Evolutionary conservation across 2,888 invertebrate genomes (phyloP).

Genomic region (Adelphocoris suturalis): DNA sequence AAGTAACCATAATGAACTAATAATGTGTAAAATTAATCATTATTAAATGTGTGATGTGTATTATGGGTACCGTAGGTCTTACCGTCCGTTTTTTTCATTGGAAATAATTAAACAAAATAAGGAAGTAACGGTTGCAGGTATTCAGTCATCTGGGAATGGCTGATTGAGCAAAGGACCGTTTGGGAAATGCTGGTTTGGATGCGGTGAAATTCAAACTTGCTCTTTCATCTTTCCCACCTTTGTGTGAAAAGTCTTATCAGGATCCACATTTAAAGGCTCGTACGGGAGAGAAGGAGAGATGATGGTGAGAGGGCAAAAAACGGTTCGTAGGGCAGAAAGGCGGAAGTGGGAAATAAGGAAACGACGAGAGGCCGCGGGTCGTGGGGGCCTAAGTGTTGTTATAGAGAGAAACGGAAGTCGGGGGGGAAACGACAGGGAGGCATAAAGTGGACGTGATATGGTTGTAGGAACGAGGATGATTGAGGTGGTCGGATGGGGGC

Average conservation of each 20-base stretch:
- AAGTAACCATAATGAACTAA: no score
- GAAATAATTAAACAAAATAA: no score
- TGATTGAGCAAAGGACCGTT: no score
- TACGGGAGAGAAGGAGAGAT: neutral
- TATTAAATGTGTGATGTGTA: no score
- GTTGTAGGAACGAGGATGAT: slow-evolving; percentile 64
- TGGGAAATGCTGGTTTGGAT: no score
- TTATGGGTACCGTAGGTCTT: no score
- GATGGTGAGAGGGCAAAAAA: neutral
- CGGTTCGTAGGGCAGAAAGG: neutral
- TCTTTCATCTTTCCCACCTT: no score
- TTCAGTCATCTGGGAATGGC: no score
- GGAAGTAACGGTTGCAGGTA: no score
- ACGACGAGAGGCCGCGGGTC: neutral
- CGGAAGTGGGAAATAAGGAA: slow-evolving; percentile 61
- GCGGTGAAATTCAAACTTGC: no score
- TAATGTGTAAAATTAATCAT: no score
- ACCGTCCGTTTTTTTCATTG: no score
- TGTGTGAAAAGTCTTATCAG: slow-evolving; percentile 4
- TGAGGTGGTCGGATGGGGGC: slow-evolving; percentile 25
- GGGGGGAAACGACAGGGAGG: slow-evolving; percentile 40
- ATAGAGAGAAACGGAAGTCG: slow-evolving; percentile 56
- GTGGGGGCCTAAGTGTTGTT: slow-evolving; percentile 29
- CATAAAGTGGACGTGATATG: slow-evolving; percentile 65
- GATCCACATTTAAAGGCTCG: slow-evolving; percentile 25